Evolutionary conservation across 37 sponge, comb jelly and placozoan species (phyloP).

Genomic region (Beroe forskalii): DNA sequence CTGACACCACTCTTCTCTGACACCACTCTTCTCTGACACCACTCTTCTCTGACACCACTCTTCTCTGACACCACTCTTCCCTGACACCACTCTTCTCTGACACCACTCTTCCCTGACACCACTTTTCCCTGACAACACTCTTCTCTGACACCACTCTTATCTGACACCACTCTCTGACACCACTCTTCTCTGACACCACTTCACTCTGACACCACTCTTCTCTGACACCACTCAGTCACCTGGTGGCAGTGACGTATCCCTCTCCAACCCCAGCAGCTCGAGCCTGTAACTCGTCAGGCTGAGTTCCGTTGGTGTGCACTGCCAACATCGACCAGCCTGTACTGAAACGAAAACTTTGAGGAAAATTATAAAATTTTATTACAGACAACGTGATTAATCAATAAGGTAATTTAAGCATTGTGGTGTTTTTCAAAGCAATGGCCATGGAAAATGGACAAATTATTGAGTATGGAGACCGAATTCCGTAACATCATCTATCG

Average conservation of each 20-base stretch:
- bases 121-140: neutral
- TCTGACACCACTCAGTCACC: neutral
- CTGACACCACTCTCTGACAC: neutral
- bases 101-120: neutral
- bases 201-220: neutral
- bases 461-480: no score
- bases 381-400: no score
- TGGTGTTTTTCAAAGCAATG: no score
- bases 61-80: neutral
- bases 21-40: neutral
- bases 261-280: slow-evolving; percentile 5
- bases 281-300: neutral
- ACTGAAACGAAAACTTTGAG: neutral
- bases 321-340: slow-evolving; percentile 14
- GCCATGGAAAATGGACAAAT: no score
- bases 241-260: slow-evolving; percentile 8
- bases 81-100: neutral
- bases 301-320: neutral
- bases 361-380: neutral
- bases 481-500: no score
- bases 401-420: no score
- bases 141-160: neutral
- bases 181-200: neutral
- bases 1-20: no score
- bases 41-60: neutral